Evolutionary conservation across 1,140 invertebrate genomes (phyloP).

Genomic region (Rhynchophorus ferrugineus): DNA sequence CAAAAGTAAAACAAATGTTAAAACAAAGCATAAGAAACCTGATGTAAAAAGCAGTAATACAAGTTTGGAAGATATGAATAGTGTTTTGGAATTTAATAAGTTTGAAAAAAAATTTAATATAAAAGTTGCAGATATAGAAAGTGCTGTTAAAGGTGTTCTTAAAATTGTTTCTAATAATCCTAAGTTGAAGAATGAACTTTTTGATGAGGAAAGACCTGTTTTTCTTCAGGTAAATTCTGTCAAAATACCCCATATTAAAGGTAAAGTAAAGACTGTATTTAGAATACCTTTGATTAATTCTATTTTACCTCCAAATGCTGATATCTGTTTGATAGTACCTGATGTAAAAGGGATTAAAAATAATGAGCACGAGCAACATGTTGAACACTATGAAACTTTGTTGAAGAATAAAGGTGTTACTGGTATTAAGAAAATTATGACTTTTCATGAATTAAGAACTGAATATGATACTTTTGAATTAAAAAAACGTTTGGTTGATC

Average conservation of each 20-base stretch:
- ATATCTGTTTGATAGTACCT: conserved; percentile 48
- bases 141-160: conserved; percentile 22
- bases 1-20: too few relatives aligned
- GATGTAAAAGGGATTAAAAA: conserved; percentile 46
- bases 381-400: conserved; percentile 50
- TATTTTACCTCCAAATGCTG: conserved; percentile 43
- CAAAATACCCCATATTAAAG: conserved; percentile 42
- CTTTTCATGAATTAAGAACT: conserved; percentile 52
- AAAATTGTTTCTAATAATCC: conserved; percentile 24
- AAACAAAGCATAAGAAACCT: too few relatives aligned
- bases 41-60: too few relatives aligned
- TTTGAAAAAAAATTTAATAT: conserved; percentile 17
- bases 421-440: conserved; percentile 48
- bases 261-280: conserved; percentile 34
- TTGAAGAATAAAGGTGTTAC: conserved; percentile 45
- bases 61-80: too few relatives aligned
- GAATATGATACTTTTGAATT: conserved; percentile 61
- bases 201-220: conserved; percentile 39
- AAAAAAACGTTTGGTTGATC: conserved; percentile 50
- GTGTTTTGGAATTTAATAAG: too few relatives aligned
- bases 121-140: conserved; percentile 18
- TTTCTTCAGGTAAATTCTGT: conserved; percentile 43
- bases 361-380: conserved; percentile 51
- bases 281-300: conserved; percentile 48
- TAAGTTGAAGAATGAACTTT: conserved; percentile 36